These are phyloP conservation scores for Lagorchestes hirsutus DNA, from an alignment of 2,797 vertebrate species.

Conservation along the genomic window DNA sequence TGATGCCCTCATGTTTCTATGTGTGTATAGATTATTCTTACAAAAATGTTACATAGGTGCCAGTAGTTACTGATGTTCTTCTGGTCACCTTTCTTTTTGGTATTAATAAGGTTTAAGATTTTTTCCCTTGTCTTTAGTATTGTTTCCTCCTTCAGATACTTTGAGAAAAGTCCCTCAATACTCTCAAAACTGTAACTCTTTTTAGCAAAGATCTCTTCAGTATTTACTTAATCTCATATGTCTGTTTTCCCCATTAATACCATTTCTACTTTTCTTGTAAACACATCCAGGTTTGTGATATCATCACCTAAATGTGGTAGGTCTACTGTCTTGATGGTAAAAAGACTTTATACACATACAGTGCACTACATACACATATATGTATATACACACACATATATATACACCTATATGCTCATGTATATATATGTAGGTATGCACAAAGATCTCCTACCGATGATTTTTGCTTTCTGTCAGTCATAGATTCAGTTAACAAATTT, in stretches of 20 bases:
- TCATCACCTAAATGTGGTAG: background rate
- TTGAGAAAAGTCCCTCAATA: background rate
- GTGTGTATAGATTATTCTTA: background rate
- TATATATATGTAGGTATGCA: background rate
- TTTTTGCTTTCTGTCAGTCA: background rate
- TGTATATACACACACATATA: background rate
- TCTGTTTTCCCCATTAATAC: background rate
- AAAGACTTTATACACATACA: background rate
- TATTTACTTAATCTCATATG: background rate
- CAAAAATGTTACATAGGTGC: background rate
- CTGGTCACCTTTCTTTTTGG: background rate
- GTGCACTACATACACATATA: too few relatives aligned
- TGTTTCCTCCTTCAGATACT: background rate
- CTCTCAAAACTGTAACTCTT: background rate
- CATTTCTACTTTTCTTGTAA: background rate
- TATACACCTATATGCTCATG: too few relatives aligned
- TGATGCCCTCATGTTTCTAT: background rate
- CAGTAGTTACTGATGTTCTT: background rate
- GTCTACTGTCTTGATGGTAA: background rate
- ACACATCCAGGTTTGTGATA: background rate
- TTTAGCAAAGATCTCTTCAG: background rate
- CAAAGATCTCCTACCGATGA: background rate
- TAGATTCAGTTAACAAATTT: background rate
- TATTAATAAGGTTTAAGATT: background rate
- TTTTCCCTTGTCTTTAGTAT: background rate